These are phyloP conservation scores for Autographa gamma DNA, from an alignment of 2,888 invertebrate genomes.

Conservation along the genomic window DNA sequence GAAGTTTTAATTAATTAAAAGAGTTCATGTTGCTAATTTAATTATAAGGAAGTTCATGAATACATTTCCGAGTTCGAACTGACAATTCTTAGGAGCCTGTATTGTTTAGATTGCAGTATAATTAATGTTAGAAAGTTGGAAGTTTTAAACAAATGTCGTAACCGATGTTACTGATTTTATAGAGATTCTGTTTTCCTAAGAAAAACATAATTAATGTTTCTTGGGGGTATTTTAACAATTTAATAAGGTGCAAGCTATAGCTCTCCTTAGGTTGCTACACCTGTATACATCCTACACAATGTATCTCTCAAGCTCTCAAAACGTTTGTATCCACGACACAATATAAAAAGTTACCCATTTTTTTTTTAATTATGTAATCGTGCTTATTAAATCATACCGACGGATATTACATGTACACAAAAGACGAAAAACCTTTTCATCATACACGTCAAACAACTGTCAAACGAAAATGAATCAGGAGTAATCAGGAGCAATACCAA, in stretches of 20 bases:
- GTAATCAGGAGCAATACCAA: conserved; percentile 17
- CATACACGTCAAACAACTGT: not conserved
- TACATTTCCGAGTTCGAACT: conserved; percentile 55
- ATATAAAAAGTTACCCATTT: too few relatives aligned
- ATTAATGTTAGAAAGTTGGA: conserved; percentile 33
- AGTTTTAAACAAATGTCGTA: conserved; percentile 12
- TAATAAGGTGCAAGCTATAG: too few relatives aligned
- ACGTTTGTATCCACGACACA: too few relatives aligned
- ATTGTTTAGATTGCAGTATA: conserved; percentile 29
- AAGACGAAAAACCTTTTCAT: not conserved
- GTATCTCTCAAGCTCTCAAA: too few relatives aligned
- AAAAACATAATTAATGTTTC: not conserved
- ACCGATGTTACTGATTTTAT: conserved; percentile 10
- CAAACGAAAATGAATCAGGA: not conserved
- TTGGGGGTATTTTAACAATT: too few relatives aligned
- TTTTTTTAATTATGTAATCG: too few relatives aligned
- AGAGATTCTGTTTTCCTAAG: not conserved
- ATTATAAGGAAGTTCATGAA: conserved; percentile 60
- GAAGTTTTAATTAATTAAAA: conserved; percentile 66
- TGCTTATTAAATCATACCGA: too few relatives aligned
- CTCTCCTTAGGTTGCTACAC: too few relatives aligned
- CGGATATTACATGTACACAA: too few relatives aligned
- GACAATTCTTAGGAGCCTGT: conserved; percentile 43
- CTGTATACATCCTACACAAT: too few relatives aligned
- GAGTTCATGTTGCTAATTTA: conserved; percentile 62